phyloP scores from a whole-genome alignment of 2,888 invertebrate genomes.

The Falcaria lacertinaria region DNA sequence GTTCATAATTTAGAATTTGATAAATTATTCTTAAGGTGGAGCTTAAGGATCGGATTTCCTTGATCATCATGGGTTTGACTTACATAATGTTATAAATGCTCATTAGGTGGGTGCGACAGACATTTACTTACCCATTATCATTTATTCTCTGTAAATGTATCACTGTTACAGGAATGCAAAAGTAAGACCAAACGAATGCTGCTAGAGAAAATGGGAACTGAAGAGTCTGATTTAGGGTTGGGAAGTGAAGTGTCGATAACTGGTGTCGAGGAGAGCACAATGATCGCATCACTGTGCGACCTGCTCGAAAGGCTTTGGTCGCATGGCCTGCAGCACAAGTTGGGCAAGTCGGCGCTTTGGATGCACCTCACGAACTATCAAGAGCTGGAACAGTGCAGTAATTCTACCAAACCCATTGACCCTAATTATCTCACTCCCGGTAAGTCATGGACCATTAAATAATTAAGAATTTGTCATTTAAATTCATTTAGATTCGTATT shows the following conservation, averaged over 20 bases:
- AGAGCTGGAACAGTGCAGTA: constrained; percentile 86
- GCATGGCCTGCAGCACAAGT: constrained; percentile 96
- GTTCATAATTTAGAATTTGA: too few relatives aligned
- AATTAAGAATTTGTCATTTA: constrained; percentile 3
- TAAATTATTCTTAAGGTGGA: too few relatives aligned
- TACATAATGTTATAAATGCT: too few relatives aligned
- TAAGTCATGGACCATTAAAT: constrained; percentile 24
- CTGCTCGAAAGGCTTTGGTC: constrained; percentile 98
- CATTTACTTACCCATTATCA: too few relatives aligned
- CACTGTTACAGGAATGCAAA: constrained; percentile 86
- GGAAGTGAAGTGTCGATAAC: constrained; percentile 86
- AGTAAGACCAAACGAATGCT: constrained; percentile 98
- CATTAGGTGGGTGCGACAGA: too few relatives aligned
- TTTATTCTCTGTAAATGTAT: too few relatives aligned
- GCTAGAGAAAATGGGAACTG: constrained; percentile 98
- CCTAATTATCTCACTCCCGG: constrained; percentile 78
- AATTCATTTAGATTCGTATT: background rate
- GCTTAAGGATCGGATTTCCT: too few relatives aligned
- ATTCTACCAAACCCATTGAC: constrained; percentile 72
- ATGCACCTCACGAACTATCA: constrained; percentile 95
- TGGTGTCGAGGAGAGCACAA: constrained; percentile 96
- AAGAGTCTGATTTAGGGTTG: constrained; percentile 96
- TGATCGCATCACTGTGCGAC: constrained; percentile 99
- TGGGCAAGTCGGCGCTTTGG: constrained; percentile 99
- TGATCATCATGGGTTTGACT: too few relatives aligned